These are phyloP conservation scores for Andrena bicolor DNA, from an alignment of 2,888 invertebrate species.

Conservation along the genomic window DNA sequence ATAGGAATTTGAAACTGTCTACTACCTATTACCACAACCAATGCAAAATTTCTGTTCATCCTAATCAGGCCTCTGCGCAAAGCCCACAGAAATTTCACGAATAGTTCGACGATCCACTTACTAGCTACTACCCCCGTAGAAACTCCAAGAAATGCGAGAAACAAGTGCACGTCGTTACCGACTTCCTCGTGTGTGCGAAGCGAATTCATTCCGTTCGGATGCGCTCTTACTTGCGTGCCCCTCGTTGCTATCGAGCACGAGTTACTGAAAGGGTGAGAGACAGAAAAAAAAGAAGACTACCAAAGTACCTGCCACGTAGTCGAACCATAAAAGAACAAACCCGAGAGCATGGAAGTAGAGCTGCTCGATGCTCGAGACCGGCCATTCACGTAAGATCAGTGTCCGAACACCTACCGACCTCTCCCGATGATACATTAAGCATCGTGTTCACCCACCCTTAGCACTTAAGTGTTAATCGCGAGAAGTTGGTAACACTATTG, in stretches of 20 bases:
- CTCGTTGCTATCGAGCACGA: slow-evolving; percentile 75
- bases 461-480: slow-evolving; percentile 54
- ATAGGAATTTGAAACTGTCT: too few species aligned
- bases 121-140: neutral
- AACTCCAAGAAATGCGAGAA: slow-evolving; percentile 20
- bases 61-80: neutral
- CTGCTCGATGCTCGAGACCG: slow-evolving; percentile 78
- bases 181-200: slow-evolving; percentile 75
- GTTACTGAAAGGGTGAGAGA: neutral
- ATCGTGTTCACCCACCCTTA: slow-evolving; percentile 35
- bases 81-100: slow-evolving; percentile 6
- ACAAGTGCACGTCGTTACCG: slow-evolving; percentile 6
- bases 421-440: slow-evolving; percentile 60
- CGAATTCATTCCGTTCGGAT: slow-evolving; percentile 80
- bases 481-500: slow-evolving; percentile 24
- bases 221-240: slow-evolving; percentile 84
- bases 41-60: neutral
- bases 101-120: slow-evolving; percentile 56
- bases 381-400: slow-evolving; percentile 83
- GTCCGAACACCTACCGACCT: slow-evolving; percentile 69
- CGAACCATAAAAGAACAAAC: slow-evolving; percentile 35
- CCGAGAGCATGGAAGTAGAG: slow-evolving; percentile 12
- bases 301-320: slow-evolving; percentile 23
- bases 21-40: too few species aligned
- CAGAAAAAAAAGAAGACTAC: neutral